phyloP scores from a whole-genome alignment of 2,797 vertebrate species.

The Epinephelus awoara region DNA sequence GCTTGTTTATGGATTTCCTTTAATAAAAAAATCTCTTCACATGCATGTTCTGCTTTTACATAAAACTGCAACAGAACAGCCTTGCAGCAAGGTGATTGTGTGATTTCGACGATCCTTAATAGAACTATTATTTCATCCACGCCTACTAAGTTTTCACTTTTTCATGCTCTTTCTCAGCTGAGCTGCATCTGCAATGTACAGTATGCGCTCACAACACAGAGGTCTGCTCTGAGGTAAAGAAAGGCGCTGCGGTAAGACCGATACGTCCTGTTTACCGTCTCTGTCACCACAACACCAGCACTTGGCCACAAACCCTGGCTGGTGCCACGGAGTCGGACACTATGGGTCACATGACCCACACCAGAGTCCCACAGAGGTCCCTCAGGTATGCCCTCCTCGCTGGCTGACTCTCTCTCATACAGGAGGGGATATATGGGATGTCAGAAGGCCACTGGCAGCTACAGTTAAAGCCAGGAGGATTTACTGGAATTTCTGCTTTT shows the following conservation, averaged over 20 bases:
- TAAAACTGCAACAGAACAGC: constrained; percentile 52
- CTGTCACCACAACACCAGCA: constrained; percentile 75
- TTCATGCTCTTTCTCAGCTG: constrained; percentile 9
- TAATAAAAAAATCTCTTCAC: constrained; percentile 66
- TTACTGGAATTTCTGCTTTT: constrained; percentile 76
- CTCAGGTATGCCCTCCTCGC: constrained; percentile 60
- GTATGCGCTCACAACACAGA: constrained; percentile 6
- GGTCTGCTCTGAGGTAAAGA: constrained; percentile 56
- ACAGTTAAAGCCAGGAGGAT: constrained; percentile 68
- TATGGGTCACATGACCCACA: constrained; percentile 78
- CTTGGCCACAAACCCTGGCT: constrained; percentile 76
- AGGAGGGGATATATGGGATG: constrained; percentile 73
- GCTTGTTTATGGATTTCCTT: constrained; percentile 52
- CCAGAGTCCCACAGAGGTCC: constrained; percentile 70
- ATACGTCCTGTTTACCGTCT: constrained; percentile 74
- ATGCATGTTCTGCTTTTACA: constrained; percentile 64
- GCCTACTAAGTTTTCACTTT: constrained; percentile 35
- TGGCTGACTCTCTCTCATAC: constrained; percentile 23
- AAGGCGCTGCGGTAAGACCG: constrained; percentile 65
- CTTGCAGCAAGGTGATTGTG: constrained; percentile 30
- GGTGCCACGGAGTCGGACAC: constrained; percentile 81
- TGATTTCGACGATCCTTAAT: constrained; percentile 46
- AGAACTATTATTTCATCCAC: constrained; percentile 41
- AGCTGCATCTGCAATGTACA: constrained; percentile 15
- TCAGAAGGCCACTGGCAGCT: constrained; percentile 68